phyloP scores from a whole-genome alignment of 2,113 vertebrate genomes.

The Strix aluco region DNA sequence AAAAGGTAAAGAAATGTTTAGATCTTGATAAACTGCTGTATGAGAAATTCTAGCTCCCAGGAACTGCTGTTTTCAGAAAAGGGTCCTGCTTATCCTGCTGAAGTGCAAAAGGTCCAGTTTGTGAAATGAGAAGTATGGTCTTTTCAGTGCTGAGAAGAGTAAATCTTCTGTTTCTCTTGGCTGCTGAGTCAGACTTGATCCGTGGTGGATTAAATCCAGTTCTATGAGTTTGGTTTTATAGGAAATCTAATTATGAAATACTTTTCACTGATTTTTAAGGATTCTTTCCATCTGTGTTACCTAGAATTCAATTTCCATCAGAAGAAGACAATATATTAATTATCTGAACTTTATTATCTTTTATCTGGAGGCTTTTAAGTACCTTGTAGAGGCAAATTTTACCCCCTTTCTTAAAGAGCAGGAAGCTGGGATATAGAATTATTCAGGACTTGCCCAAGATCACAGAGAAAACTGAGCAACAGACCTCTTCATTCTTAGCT shows the following conservation, averaged over 20 bases:
- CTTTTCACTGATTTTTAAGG: background rate
- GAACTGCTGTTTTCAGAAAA: background rate
- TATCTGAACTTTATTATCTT: background rate
- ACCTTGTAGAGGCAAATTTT: background rate
- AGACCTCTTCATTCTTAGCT: background rate
- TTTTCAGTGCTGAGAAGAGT: background rate
- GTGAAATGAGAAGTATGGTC: background rate
- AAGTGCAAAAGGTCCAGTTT: background rate
- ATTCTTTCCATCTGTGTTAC: constrained; percentile 1
- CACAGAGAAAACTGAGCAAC: background rate
- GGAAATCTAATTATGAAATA: background rate
- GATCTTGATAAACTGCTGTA: background rate
- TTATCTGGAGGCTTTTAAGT: background rate
- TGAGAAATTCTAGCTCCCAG: background rate
- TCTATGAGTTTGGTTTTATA: background rate
- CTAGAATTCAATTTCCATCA: background rate
- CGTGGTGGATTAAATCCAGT: background rate
- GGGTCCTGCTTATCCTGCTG: background rate
- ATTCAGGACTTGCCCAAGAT: background rate
- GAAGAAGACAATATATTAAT: background rate
- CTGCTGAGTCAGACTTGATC: background rate
- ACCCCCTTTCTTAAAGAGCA: background rate
- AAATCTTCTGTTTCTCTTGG: background rate
- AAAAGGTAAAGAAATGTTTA: background rate
- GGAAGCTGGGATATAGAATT: background rate